A percentile compares a stretch with the other conserved stretches of the same genome.
Evolutionary conservation across 2,797 vertebrate species (phyloP).

Genomic region (Heterohyrax brucei): DNA sequence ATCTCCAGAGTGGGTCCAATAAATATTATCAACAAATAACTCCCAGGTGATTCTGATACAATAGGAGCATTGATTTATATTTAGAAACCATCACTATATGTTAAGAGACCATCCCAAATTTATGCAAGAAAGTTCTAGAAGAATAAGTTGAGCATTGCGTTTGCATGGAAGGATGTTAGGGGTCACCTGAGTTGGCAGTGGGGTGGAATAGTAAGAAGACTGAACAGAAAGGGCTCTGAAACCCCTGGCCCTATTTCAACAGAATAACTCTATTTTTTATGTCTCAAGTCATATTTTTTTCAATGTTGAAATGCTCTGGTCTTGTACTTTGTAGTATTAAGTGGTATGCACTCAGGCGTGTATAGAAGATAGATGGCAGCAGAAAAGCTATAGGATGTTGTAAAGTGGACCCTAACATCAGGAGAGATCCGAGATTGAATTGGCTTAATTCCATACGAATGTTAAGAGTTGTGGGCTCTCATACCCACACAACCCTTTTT

Average conservation of each 20-base stretch:
- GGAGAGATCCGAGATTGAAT: slow-evolving; percentile 9
- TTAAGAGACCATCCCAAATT: slow-evolving; percentile 42
- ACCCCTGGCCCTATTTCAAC: neutral
- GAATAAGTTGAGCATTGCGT: neutral
- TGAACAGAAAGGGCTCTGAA: slow-evolving; percentile 3
- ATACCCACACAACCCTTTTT: slow-evolving; percentile 20
- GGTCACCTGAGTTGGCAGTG: neutral
- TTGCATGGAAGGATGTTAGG: slow-evolving; percentile 29
- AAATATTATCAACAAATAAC: slow-evolving; percentile 16
- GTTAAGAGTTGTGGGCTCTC: neutral
- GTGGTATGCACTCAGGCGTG: neutral
- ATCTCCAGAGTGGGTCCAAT: neutral
- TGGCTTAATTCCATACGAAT: slow-evolving; percentile 1
- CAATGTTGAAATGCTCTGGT: slow-evolving; percentile 30
- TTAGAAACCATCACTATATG: slow-evolving; percentile 20
- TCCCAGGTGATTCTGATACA: neutral
- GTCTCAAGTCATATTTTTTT: neutral
- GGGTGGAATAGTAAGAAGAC: neutral
- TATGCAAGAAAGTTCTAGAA: slow-evolving; percentile 43
- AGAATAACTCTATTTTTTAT: slow-evolving; percentile 23
- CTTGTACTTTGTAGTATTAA: slow-evolving; percentile 45
- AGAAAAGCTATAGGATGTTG: neutral
- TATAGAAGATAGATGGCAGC: neutral
- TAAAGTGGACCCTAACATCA: neutral
- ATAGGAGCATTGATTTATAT: neutral